A percentile compares a stretch with the other conserved stretches of the same genome.
Conservation (phyloP, 2,113 vertebrate genomes). For the Sisor rabdophorus region DNA sequence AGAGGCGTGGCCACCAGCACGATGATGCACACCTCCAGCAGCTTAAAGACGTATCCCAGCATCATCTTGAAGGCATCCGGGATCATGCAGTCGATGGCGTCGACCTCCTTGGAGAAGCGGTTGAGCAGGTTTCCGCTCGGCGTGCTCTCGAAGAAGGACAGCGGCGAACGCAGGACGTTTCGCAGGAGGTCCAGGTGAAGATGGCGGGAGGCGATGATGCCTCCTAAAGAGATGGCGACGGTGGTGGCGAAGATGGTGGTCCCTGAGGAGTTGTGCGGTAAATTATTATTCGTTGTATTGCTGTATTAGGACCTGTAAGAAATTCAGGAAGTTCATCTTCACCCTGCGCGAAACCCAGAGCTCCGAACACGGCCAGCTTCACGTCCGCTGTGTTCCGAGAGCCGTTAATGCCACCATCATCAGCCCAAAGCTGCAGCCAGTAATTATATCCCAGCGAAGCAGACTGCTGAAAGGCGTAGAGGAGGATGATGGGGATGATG, state of each 20-base stretch:
- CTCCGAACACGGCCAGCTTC: conserved; percentile 69
- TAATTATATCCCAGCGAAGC: conserved; percentile 71
- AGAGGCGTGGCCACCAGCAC: conserved; percentile 70
- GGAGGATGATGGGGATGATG: conserved; percentile 55
- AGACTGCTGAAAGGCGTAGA: conserved; percentile 72
- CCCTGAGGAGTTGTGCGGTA: conserved; percentile 54
- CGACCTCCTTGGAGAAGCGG: conserved; percentile 76
- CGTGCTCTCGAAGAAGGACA: conserved; percentile 77
- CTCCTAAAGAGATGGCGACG: conserved; percentile 69
- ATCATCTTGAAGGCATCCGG: conserved; percentile 75
- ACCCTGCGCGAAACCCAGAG: conserved; percentile 74
- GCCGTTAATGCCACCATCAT: conserved; percentile 62
- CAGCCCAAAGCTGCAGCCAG: conserved; percentile 78
- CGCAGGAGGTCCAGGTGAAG: conserved; percentile 72
- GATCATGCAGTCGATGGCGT: conserved; percentile 74
- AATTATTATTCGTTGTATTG: no score
- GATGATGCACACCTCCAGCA: conserved; percentile 75
- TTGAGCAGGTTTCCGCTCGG: conserved; percentile 72
- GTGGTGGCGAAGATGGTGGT: conserved; percentile 66
- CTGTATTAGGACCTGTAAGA: background rate
- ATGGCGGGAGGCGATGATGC: conserved; percentile 61
- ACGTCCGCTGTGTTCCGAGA: conserved; percentile 61
- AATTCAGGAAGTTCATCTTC: background rate
- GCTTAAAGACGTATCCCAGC: conserved; percentile 69
- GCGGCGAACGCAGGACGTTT: conserved; percentile 62